These are phyloP conservation scores for Nyctibius grandis DNA, from an alignment of 2,797 vertebrate species.

Conservation along the genomic window DNA sequence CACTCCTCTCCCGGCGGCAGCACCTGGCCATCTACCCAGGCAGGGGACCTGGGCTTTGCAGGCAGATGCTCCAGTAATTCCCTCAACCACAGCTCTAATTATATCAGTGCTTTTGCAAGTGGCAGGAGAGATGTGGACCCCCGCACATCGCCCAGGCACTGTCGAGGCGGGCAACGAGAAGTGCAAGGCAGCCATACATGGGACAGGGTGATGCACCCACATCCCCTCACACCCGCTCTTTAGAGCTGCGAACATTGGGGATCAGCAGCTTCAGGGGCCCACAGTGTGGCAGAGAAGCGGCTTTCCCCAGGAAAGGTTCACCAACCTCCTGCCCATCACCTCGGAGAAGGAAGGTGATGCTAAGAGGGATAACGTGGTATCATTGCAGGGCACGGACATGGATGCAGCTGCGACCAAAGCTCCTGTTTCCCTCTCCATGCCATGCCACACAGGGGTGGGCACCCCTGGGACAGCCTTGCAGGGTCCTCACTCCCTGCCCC, in stretches of 20 bases:
- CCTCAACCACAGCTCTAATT: conserved; percentile 45
- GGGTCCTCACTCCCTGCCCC: background rate
- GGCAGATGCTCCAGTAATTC: conserved; percentile 32
- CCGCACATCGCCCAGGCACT: conserved; percentile 6
- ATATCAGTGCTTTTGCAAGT: conserved; percentile 20
- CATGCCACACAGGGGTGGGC: background rate
- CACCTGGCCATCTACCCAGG: background rate
- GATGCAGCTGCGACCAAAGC: background rate
- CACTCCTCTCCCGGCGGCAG: background rate
- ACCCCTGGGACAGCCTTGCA: background rate
- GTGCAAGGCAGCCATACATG: rapidly evolving
- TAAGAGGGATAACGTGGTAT: background rate
- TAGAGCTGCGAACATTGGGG: rapidly evolving
- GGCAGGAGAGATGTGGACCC: conserved; percentile 1
- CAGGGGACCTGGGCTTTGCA: background rate
- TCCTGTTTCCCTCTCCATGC: background rate
- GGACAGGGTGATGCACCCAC: background rate
- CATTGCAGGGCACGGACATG: rapidly evolving
- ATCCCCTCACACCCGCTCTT: rapidly evolving
- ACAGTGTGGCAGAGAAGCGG: rapidly evolving
- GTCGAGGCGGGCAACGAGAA: background rate
- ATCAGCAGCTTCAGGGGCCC: rapidly evolving
- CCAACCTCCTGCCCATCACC: background rate
- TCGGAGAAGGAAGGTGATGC: background rate
- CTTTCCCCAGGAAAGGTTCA: background rate